Evolutionary conservation across 2,888 invertebrate species (phyloP).

Genomic region (Plutella xylostella): DNA sequence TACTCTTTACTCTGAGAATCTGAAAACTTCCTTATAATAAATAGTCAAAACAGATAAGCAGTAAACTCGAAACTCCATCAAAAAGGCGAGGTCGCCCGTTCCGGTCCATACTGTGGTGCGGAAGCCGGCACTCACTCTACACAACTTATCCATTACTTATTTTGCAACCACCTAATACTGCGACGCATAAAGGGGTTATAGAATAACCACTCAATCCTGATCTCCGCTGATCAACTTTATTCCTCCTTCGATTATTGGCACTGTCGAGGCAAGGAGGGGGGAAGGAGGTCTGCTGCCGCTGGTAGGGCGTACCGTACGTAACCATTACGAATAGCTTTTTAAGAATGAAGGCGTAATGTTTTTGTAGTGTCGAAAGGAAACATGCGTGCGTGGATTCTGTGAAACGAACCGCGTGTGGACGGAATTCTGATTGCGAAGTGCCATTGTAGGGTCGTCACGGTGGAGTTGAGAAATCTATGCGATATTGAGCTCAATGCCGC

Average conservation of each 20-base stretch:
- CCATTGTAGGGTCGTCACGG: too few relatives aligned
- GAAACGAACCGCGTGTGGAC: background rate
- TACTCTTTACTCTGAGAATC: too few relatives aligned
- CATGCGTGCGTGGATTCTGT: slow-evolving; percentile 12
- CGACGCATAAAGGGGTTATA: slow-evolving; percentile 42
- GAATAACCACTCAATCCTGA: slow-evolving; percentile 18
- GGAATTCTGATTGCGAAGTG: background rate
- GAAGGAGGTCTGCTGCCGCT: slow-evolving; percentile 16
- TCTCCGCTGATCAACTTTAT: background rate
- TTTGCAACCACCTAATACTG: slow-evolving; percentile 31
- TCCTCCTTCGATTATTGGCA: background rate
- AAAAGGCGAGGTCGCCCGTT: background rate
- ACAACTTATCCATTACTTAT: slow-evolving; percentile 56
- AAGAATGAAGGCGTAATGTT: slow-evolving; percentile 25
- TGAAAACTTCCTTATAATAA: too few relatives aligned
- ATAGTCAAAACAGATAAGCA: too few relatives aligned
- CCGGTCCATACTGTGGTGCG: slow-evolving; percentile 18
- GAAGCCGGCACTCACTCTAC: slow-evolving; percentile 50
- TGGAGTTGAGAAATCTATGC: too few relatives aligned
- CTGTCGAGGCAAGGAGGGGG: background rate
- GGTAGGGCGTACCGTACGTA: slow-evolving; percentile 18
- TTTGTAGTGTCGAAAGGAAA: slow-evolving; percentile 24
- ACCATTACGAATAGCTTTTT: slow-evolving; percentile 23
- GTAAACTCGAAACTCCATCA: too few relatives aligned
- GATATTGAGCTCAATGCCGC: too few relatives aligned